Evolutionary conservation across 2,888 invertebrate genomes (phyloP).

Genomic region (Tyria jacobaeae): DNA sequence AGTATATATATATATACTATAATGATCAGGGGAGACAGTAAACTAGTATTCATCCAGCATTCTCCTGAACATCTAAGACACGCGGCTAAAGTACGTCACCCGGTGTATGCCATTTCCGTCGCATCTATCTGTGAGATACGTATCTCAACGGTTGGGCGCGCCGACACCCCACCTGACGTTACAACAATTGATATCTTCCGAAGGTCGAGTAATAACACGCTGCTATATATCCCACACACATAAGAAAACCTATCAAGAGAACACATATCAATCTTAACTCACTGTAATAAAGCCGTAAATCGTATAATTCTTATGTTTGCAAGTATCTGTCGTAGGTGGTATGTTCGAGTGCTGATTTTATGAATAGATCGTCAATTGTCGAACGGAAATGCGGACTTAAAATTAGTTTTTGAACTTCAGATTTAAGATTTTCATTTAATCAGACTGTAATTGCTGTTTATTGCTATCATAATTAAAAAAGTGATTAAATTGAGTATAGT

Average conservation of each 20-base stretch:
- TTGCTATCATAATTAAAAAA: slow-evolving; percentile 2
- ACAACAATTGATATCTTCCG: slow-evolving; percentile 83
- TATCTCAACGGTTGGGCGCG: slow-evolving; percentile 72
- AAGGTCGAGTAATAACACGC: slow-evolving; percentile 81
- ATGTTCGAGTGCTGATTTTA: slow-evolving; percentile 60
- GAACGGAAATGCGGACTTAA: slow-evolving; percentile 63
- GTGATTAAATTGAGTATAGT: not conserved
- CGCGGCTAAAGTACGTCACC: slow-evolving; percentile 29
- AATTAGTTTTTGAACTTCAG: slow-evolving; percentile 52
- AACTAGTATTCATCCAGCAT: not conserved
- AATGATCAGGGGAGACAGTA: not conserved
- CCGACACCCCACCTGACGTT: slow-evolving; percentile 59
- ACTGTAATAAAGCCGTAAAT: slow-evolving; percentile 26
- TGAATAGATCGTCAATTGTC: slow-evolving; percentile 69
- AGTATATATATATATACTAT: too few species aligned
- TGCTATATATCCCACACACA: slow-evolving; percentile 45
- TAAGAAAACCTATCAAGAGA: slow-evolving; percentile 11
- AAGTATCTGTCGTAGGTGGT: slow-evolving; percentile 20
- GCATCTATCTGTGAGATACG: slow-evolving; percentile 62
- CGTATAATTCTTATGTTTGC: not conserved
- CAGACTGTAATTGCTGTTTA: slow-evolving; percentile 27
- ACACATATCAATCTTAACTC: slow-evolving; percentile 16
- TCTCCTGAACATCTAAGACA: slow-evolving; percentile 25
- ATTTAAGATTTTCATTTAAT: slow-evolving; percentile 33
- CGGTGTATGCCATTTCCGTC: slow-evolving; percentile 49